Base-by-base conservation (phyloP, 2,888 invertebrate genomes). In the Drosophila nigritarsus region DNA sequence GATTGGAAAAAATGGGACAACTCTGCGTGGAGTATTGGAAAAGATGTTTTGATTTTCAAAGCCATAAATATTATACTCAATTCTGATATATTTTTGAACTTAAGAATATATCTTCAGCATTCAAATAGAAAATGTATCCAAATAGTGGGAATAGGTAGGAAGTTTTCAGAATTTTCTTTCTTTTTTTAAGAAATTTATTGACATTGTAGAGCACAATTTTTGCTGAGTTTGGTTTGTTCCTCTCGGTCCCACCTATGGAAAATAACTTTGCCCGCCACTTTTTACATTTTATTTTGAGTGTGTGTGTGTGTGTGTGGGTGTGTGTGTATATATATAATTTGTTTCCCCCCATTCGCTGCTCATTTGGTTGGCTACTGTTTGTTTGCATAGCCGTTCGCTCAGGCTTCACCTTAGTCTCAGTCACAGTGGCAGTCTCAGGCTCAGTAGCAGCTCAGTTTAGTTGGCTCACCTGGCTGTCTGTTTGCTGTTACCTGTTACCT, bases 321-420 rank as follows among this genome's bases (percentile, higher is more conserved):
- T n/a, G n/a, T 60, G 29, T 48, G 20, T 67, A 18, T 38, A 24
- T 59, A 30, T 49, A 9, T 13, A 18, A 36, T 60, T 66, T 72
- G 48, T 51, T 83, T 74, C 67, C 54, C 59, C 60, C 58, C 75
- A 72, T 83, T 83, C 71, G 78, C 82, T 82, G 84, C 80, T 87
- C 82, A 82, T 84, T 87, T 82, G 72, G 73, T 74, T 68, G 72
- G 53, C 58, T 80, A 80, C 65, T 82, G 80, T 80, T 87, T 87
- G 87, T 84, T 84, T 85, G 85, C 85, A 80, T 87, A 80, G 84
- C 65, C 75, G 66, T 70, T 73, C 66, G 53, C 51, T 65, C 67
- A 54, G 53, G 40, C 66, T 60, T 53, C 34, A 58, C 65, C 58
- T 62, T 36, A 42, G 65, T 15, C 32, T 32, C 49, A 58, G 64